Evolutionary conservation across 92 coral and sea anemone species (phyloP).

Genomic region (Micromussa lordhowensis): DNA sequence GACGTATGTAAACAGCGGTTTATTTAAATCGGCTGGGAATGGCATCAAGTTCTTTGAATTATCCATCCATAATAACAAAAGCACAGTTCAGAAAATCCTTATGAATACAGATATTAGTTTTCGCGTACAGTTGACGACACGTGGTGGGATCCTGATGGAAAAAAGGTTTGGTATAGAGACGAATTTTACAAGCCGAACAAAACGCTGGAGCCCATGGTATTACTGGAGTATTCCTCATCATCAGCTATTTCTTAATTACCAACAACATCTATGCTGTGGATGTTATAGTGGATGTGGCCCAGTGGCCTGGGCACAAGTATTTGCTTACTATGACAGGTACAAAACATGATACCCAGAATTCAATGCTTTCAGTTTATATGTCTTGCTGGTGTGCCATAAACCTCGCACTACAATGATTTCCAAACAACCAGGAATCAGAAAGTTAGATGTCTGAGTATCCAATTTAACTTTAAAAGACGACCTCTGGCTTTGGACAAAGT

Average conservation of each 20-base stretch:
- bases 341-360: not conserved
- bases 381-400: not conserved
- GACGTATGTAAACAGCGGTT: not conserved
- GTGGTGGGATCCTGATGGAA: not conserved
- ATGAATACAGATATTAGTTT: slow-evolving; percentile 28
- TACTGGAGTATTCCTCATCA: slow-evolving; percentile 39
- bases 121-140: slow-evolving; percentile 2
- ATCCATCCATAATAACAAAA: slow-evolving; percentile 18
- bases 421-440: too few species aligned
- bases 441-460: too few species aligned
- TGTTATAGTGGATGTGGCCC: slow-evolving; percentile 70
- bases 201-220: slow-evolving; percentile 33
- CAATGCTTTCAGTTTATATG: not conserved
- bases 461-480: too few species aligned
- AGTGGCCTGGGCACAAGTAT: slow-evolving; percentile 70
- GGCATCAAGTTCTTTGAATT: slow-evolving; percentile 32
- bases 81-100: slow-evolving; percentile 8
- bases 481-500: too few species aligned
- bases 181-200: slow-evolving; percentile 14
- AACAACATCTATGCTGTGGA: slow-evolving; percentile 41
- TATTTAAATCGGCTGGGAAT: slow-evolving; percentile 9
- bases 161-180: slow-evolving; percentile 22
- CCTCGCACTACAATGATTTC: not conserved
- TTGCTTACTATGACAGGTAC: slow-evolving; percentile 55
- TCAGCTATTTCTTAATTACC: slow-evolving; percentile 55